Conservation (phyloP, 2,888 invertebrate species). For the Sinohyriopsis cumingii region DNA sequence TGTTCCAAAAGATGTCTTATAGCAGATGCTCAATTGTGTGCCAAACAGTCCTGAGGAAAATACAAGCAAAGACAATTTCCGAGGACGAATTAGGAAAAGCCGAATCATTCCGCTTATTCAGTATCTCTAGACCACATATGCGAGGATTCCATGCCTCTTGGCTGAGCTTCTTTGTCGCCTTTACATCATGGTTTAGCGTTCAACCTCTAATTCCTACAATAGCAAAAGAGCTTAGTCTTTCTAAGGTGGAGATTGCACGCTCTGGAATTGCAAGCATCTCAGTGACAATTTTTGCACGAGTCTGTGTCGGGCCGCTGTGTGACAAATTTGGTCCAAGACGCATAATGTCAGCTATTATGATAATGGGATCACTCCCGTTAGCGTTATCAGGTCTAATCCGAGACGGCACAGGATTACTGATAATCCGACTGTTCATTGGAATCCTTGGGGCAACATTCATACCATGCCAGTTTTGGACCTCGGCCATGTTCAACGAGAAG, state of each 20-base stretch:
- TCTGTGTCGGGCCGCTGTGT: constrained; percentile 25
- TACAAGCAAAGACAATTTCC: constrained; percentile 14
- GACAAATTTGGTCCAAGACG: constrained; percentile 25
- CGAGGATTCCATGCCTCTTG: constrained; percentile 28
- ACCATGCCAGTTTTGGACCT: constrained; percentile 31
- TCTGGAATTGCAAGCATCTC: constrained; percentile 16
- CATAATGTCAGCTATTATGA: constrained; percentile 21
- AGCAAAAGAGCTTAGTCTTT: constrained; percentile 17
- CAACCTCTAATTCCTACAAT: constrained; percentile 32
- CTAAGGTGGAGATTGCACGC: constrained; percentile 17
- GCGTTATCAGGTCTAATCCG: constrained; percentile 18
- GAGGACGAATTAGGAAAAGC: constrained; percentile 29
- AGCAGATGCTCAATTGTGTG: not conserved
- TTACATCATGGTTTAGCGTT: constrained; percentile 29
- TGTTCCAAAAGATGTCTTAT: no score
- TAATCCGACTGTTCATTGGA: constrained; percentile 20
- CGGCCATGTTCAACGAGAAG: constrained; percentile 24
- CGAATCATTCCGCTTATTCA: constrained; percentile 26
- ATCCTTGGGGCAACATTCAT: constrained; percentile 26
- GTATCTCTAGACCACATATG: constrained; percentile 27
- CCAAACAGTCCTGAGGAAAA: constrained; percentile 8
- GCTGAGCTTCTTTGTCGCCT: constrained; percentile 27
- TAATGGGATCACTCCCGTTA: constrained; percentile 21
- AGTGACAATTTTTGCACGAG: constrained; percentile 21
- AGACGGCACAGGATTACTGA: constrained; percentile 15